Percentiles rank a stretch among this genome's conserved stretches.
These are phyloP conservation scores for Clarias fuscus DNA, from an alignment of 2,797 vertebrate species.

Conservation along the genomic window DNA sequence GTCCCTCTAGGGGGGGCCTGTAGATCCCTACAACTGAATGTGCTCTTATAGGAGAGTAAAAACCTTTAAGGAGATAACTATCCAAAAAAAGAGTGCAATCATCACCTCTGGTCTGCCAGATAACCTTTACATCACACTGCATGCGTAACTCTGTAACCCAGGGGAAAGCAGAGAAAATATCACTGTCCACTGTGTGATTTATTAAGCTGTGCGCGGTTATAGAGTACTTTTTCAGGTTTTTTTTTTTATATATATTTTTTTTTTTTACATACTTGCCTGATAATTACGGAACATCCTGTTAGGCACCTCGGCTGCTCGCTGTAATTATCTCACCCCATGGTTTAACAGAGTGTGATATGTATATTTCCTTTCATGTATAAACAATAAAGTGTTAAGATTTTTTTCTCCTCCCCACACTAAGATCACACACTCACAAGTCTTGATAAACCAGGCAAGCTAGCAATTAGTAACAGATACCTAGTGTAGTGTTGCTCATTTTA, in stretches of 20 bases:
- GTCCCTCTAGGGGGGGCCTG: background rate
- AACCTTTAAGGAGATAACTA: background rate
- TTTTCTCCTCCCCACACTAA: background rate
- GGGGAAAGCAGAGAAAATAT: conserved; percentile 2
- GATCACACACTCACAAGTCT: background rate
- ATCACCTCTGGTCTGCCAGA: background rate
- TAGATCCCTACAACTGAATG: no score
- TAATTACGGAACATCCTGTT: conserved; percentile 31
- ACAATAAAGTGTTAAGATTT: background rate
- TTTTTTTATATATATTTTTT: background rate
- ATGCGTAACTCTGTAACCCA: background rate
- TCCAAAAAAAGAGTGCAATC: background rate
- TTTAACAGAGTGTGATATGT: conserved; percentile 19
- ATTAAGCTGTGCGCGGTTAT: conserved; percentile 28
- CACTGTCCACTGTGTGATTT: conserved; percentile 13
- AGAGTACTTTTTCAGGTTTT: background rate
- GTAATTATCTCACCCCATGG: conserved; percentile 32
- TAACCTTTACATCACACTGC: conserved; percentile 3
- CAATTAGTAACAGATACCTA: background rate
- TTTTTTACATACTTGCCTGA: background rate
- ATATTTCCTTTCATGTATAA: background rate
- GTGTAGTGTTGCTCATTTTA: background rate
- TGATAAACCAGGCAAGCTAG: background rate
- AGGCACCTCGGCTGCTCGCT: conserved; percentile 26
- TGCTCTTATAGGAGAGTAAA: background rate